phyloP scores from a whole-genome alignment of 2,797 vertebrate genomes.

The Dromococcyx pavoninus region DNA sequence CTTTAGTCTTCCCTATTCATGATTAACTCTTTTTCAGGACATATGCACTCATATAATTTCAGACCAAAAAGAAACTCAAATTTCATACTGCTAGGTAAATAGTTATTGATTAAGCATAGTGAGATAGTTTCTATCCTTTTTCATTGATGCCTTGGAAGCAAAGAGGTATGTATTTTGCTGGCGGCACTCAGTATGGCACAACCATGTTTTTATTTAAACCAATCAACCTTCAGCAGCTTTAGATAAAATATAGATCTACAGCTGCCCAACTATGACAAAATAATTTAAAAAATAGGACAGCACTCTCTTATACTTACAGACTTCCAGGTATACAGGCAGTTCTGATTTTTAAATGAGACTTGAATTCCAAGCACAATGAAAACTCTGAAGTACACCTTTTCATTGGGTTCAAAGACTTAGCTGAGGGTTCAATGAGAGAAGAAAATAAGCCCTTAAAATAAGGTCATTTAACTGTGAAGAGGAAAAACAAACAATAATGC shows the following conservation, averaged over 20 bases:
- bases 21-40: background rate
- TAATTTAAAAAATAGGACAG: no score
- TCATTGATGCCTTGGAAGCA: background rate
- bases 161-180: background rate
- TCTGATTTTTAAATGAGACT: background rate
- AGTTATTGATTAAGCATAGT: slow-evolving; percentile 12
- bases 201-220: background rate
- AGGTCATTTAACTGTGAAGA: background rate
- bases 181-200: background rate
- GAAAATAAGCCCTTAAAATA: background rate
- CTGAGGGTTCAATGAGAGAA: background rate
- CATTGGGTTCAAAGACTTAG: background rate
- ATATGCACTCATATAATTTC: background rate
- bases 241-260: slow-evolving; percentile 20
- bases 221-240: background rate
- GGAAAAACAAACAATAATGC: background rate
- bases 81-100: background rate
- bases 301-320: background rate
- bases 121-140: background rate
- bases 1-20: background rate
- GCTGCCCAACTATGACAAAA: background rate
- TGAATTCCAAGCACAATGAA: background rate
- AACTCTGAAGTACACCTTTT: background rate
- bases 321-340: background rate
- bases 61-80: background rate